These are phyloP conservation scores for Triplophysa siluroides DNA, from an alignment of 2,113 vertebrate genomes.

Conservation along the genomic window DNA sequence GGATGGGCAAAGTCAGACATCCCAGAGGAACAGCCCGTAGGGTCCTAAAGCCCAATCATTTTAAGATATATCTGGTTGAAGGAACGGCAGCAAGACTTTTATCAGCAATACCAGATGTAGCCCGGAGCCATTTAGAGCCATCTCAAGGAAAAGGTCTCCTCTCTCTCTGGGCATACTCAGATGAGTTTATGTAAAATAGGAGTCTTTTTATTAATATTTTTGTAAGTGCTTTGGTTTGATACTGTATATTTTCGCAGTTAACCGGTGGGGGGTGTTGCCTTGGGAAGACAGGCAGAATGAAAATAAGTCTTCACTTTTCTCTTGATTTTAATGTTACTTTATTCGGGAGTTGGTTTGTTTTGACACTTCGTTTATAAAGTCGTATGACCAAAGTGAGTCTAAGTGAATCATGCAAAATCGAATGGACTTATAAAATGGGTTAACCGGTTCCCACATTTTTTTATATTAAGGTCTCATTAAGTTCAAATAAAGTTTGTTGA, in stretches of 20 bases:
- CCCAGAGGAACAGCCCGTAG: slow-evolving; percentile 12
- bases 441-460: not conserved
- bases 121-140: slow-evolving; percentile 21
- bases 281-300: not conserved
- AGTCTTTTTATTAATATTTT: slow-evolving; percentile 33
- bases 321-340: slow-evolving; percentile 1
- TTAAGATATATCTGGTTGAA: slow-evolving; percentile 26
- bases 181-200: slow-evolving; percentile 36
- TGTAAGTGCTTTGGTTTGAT: slow-evolving; percentile 22
- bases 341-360: not conserved
- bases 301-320: not conserved
- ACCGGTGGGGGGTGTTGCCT: not conserved
- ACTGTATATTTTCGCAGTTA: not conserved
- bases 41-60: slow-evolving; percentile 22
- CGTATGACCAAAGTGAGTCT: not conserved
- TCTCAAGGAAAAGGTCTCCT: slow-evolving; percentile 23
- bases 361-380: not conserved
- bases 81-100: slow-evolving; percentile 27
- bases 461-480: no score
- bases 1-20: slow-evolving; percentile 35
- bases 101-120: slow-evolving; percentile 42
- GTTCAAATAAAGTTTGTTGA: no score
- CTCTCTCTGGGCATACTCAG: slow-evolving; percentile 25
- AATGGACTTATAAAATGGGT: not conserved
- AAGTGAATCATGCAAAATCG: not conserved